phyloP scores from a whole-genome alignment of 2,888 invertebrate genomes.

The Pristionchus exspectatus region DNA sequence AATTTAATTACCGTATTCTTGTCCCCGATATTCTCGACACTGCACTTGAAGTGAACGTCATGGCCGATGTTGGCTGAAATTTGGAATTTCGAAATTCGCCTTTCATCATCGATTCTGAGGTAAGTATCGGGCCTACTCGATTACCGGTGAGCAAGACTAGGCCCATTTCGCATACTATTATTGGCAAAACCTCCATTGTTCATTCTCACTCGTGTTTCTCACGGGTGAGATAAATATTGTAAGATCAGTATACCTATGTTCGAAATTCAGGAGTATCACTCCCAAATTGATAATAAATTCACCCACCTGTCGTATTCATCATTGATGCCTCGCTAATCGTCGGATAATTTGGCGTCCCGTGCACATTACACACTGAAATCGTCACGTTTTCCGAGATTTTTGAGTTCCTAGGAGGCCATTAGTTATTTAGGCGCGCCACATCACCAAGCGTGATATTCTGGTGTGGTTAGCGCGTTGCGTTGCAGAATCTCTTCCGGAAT shows the following conservation, averaged over 20 bases:
- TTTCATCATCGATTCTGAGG: constrained; percentile 70
- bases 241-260: no score
- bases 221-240: no score
- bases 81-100: neutral
- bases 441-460: neutral
- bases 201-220: no score
- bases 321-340: constrained; percentile 2
- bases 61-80: constrained; percentile 75
- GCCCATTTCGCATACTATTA: no score
- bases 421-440: constrained; percentile 3
- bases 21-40: constrained; percentile 79
- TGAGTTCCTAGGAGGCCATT: neutral
- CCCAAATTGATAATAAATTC: neutral
- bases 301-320: constrained; percentile 11
- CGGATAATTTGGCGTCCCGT: neutral
- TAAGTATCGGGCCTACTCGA: neutral
- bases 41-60: constrained; percentile 77
- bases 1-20: constrained; percentile 80
- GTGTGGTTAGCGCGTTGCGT: neutral
- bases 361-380: constrained; percentile 37
- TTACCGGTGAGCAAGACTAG: neutral
- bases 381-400: neutral
- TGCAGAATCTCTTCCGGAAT: constrained; percentile 11
- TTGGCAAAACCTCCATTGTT: no score
- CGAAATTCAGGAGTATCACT: neutral